Percentiles rank a stretch among this genome's conserved stretches.
Conservation (phyloP, 2,888 invertebrate genomes). For the Brachyopa scutellaris region DNA sequence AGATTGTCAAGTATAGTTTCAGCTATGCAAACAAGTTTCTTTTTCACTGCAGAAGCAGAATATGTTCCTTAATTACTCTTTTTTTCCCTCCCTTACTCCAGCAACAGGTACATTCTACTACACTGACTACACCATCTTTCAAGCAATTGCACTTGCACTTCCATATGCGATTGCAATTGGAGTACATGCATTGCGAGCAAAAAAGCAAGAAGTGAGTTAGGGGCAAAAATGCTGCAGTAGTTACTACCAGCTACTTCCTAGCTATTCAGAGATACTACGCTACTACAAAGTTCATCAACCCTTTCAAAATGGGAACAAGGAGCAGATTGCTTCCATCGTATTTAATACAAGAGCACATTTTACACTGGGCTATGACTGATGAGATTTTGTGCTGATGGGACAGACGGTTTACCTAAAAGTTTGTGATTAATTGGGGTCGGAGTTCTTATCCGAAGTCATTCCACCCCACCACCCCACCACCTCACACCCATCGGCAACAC, state of each 20-base stretch:
- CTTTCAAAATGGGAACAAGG: slow-evolving; percentile 53
- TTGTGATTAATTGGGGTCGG: slow-evolving; percentile 56
- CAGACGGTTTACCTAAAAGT: slow-evolving; percentile 63
- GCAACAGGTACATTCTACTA: slow-evolving; percentile 46
- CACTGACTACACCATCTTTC: slow-evolving; percentile 18
- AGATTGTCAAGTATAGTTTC: slow-evolving; percentile 36
- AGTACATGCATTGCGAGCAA: slow-evolving; percentile 4
- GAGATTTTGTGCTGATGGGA: slow-evolving; percentile 64
- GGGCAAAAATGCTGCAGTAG: slow-evolving; percentile 15
- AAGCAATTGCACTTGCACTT: slow-evolving; percentile 53
- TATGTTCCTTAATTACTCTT: slow-evolving; percentile 41
- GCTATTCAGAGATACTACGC: slow-evolving; percentile 33
- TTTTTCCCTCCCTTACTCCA: slow-evolving; percentile 32
- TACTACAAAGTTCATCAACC: slow-evolving; percentile 65
- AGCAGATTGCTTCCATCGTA: slow-evolving; percentile 59
- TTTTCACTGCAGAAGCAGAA: slow-evolving; percentile 34
- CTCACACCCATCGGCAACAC: no score
- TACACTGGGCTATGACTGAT: slow-evolving; percentile 54
- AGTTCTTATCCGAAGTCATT: slow-evolving; percentile 37
- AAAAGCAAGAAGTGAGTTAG: slow-evolving; percentile 2
- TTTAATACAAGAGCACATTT: slow-evolving; percentile 46
- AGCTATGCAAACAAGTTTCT: slow-evolving; percentile 45
- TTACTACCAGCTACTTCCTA: slow-evolving; percentile 36
- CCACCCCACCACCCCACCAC: no score
- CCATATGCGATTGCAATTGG: slow-evolving; percentile 16